phyloP scores from a whole-genome alignment of 2,797 vertebrate species.

The Botia almorhae region DNA sequence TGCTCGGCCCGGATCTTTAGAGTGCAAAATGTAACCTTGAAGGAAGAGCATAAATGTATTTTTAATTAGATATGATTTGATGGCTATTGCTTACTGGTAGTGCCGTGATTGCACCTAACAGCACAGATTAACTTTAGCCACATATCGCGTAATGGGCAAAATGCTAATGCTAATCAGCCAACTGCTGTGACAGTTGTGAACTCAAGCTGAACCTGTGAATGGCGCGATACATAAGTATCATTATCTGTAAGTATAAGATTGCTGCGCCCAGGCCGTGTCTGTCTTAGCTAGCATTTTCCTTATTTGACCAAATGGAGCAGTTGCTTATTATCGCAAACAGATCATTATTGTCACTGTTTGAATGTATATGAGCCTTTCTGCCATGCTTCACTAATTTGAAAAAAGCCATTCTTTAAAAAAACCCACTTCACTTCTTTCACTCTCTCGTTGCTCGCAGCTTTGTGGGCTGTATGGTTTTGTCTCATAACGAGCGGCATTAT shows the following conservation, averaged over 20 bases:
- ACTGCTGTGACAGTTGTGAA: conserved; percentile 52
- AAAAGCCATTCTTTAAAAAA: background rate
- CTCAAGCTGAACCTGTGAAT: conserved; percentile 31
- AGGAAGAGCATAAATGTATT: conserved; percentile 9
- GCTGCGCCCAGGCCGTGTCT: background rate
- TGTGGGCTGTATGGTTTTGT: background rate
- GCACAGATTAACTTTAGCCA: conserved; percentile 32
- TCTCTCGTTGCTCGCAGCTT: background rate
- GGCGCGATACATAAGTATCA: conserved; percentile 27
- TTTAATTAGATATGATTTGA: conserved; percentile 42
- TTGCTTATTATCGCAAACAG: conserved; percentile 28
- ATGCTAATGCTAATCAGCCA: conserved; percentile 42
- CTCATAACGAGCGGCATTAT: no score
- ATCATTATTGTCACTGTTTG: background rate
- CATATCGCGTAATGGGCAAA: conserved; percentile 42
- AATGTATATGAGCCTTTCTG: background rate
- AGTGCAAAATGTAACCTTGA: conserved; percentile 15
- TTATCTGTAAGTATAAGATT: conserved; percentile 25
- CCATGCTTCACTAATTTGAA: background rate
- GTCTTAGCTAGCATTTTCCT: conserved; percentile 8
- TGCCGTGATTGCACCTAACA: conserved; percentile 25
- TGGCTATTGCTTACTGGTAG: conserved; percentile 19
- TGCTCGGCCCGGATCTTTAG: background rate
- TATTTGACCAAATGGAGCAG: conserved; percentile 19
- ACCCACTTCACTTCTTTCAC: background rate